These are phyloP conservation scores for Sebastes nivosus DNA, from an alignment of 2,797 vertebrate genomes.

Conservation along the genomic window DNA sequence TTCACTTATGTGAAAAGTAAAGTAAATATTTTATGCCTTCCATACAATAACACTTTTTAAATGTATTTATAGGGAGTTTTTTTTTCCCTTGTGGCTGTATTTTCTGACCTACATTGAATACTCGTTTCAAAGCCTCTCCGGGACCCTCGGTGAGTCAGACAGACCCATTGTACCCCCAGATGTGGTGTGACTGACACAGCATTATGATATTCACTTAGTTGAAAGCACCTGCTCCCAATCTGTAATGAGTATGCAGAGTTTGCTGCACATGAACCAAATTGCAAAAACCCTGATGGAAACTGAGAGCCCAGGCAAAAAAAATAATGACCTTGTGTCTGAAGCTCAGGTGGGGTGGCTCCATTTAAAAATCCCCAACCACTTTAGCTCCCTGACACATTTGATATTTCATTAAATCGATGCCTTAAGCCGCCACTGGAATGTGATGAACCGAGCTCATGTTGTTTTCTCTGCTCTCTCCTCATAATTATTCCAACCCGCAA, in stretches of 20 bases:
- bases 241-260: conserved; percentile 72
- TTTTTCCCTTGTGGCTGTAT: neutral
- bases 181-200: conserved; percentile 60
- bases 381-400: conserved; percentile 48
- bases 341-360: conserved; percentile 45
- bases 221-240: conserved; percentile 78
- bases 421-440: conserved; percentile 36
- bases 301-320: conserved; percentile 37
- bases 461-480: conserved; percentile 20
- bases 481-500: conserved; percentile 22
- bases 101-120: conserved; percentile 39
- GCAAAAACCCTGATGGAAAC: conserved; percentile 60
- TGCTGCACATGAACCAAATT: conserved; percentile 50
- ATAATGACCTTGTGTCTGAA: conserved; percentile 49
- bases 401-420: conserved; percentile 64
- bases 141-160: conserved; percentile 34
- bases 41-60: neutral
- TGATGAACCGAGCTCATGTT: conserved; percentile 21
- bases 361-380: conserved; percentile 47
- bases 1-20: neutral
- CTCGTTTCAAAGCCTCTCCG: conserved; percentile 21
- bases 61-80: conserved; percentile 11
- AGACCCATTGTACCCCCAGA: conserved; percentile 48
- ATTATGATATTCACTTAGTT: conserved; percentile 70
- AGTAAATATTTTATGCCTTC: neutral